These are phyloP conservation scores for Hydractinia symbiolongicarpus DNA, from an alignment of 30 jellyfish, hydroid and myxozoan species.

Conservation along the genomic window DNA sequence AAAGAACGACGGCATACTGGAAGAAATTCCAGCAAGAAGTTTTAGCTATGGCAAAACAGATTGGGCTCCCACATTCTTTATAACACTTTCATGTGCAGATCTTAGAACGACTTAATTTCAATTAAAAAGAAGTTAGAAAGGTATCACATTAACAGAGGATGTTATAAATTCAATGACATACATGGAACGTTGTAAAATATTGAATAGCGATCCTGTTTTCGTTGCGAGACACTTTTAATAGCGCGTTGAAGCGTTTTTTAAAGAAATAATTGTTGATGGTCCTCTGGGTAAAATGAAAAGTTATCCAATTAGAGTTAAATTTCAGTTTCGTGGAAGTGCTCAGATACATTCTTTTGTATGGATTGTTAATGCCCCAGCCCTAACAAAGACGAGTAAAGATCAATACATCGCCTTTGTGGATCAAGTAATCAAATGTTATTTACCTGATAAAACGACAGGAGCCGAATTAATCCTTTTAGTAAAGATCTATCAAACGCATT, in stretches of 20 bases:
- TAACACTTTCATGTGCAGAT: background rate
- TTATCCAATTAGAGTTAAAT: slow-evolving; percentile 22
- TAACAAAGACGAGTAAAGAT: too few species aligned
- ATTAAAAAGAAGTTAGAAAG: background rate
- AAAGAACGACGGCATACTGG: slow-evolving; percentile 6
- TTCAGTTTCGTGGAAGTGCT: slow-evolving; percentile 38
- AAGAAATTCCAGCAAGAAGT: background rate
- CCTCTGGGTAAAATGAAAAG: background rate
- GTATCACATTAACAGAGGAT: background rate
- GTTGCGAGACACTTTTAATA: slow-evolving; percentile 3
- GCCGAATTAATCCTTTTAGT: too few species aligned
- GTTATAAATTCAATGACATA: background rate
- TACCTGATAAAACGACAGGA: too few species aligned
- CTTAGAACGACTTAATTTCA: background rate
- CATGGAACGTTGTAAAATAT: background rate
- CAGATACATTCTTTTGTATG: slow-evolving; percentile 41
- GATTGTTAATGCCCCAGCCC: slow-evolving; percentile 41
- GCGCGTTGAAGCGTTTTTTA: background rate
- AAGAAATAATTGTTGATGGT: background rate
- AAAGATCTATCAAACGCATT: too few species aligned
- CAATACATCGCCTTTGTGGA: too few species aligned
- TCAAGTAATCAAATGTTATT: too few species aligned
- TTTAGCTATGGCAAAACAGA: background rate
- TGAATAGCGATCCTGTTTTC: slow-evolving; percentile 11
- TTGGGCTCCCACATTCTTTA: slow-evolving; percentile 18